phyloP scores from a whole-genome alignment of 1,140 invertebrate genomes.

The Eufriesea mexicana region DNA sequence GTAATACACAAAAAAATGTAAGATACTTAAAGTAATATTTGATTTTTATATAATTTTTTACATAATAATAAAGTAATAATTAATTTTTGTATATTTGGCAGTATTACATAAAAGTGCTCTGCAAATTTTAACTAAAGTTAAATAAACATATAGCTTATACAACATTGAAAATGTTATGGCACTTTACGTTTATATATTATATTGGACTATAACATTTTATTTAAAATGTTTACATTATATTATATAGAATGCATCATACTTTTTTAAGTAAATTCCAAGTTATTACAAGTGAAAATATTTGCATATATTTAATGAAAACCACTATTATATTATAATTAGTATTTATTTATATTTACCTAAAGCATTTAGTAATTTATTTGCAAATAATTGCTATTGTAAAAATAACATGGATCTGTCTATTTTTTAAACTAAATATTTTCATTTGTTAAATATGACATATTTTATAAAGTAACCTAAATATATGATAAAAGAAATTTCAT shows the following conservation, averaged over 20 bases:
- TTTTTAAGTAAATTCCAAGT: neutral
- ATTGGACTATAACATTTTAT: neutral
- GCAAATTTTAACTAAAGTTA: neutral
- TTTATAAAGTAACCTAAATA: neutral
- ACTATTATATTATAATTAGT: neutral
- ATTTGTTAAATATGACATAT: slow-evolving; percentile 1
- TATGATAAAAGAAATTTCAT: neutral
- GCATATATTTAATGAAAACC: too few species aligned
- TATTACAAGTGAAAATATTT: neutral
- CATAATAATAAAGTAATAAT: neutral
- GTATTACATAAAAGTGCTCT: neutral
- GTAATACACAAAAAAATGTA: slow-evolving; percentile 75
- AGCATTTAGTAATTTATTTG: neutral
- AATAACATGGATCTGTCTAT: neutral
- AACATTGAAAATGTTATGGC: neutral
- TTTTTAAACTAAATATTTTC: neutral
- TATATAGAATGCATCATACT: neutral
- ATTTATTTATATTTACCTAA: neutral
- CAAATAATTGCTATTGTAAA: neutral
- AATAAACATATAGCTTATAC: neutral
- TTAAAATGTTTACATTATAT: neutral
- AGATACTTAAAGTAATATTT: slow-evolving; percentile 40
- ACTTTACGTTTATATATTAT: neutral
- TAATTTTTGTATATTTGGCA: neutral
- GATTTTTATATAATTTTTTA: neutral